Conservation (phyloP, 2,888 invertebrate genomes). For the Drosophila nr. fundita region DNA sequence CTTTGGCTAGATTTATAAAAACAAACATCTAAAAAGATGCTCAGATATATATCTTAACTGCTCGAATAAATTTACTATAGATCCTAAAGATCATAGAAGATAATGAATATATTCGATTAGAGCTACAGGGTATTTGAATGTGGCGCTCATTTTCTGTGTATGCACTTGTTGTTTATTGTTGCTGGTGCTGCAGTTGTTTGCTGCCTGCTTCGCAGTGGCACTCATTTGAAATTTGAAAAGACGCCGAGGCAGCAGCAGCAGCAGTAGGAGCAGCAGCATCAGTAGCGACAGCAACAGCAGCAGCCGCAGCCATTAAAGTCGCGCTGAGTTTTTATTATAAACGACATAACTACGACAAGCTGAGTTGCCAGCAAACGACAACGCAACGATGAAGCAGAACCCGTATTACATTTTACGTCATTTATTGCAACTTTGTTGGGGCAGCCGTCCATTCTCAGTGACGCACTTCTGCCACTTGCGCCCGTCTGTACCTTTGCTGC, state of each 20-base stretch:
- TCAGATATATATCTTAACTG: neutral
- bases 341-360: slow-evolving; percentile 80
- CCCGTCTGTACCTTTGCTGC: slow-evolving; percentile 54
- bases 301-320: slow-evolving; percentile 77
- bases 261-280: slow-evolving; percentile 53
- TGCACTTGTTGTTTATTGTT: slow-evolving; percentile 48
- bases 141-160: neutral
- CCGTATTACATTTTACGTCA: slow-evolving; percentile 76
- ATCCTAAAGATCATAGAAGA: fast-evolving
- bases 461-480: slow-evolving; percentile 45
- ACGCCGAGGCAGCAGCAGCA: slow-evolving; percentile 54
- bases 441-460: slow-evolving; percentile 27
- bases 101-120: neutral
- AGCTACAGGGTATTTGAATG: slow-evolving; percentile 26
- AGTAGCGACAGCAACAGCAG: slow-evolving; percentile 6
- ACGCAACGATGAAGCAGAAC: slow-evolving; percentile 29
- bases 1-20: neutral
- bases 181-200: slow-evolving; percentile 42
- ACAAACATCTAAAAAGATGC: neutral
- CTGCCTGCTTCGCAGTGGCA: slow-evolving; percentile 37
- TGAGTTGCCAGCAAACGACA: slow-evolving; percentile 71
- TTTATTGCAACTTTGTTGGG: slow-evolving; percentile 80
- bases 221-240: slow-evolving; percentile 81
- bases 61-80: neutral
- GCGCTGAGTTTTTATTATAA: slow-evolving; percentile 79